phyloP scores from a whole-genome alignment of 2,113 vertebrate genomes.

The Ranitomeya variabilis region DNA sequence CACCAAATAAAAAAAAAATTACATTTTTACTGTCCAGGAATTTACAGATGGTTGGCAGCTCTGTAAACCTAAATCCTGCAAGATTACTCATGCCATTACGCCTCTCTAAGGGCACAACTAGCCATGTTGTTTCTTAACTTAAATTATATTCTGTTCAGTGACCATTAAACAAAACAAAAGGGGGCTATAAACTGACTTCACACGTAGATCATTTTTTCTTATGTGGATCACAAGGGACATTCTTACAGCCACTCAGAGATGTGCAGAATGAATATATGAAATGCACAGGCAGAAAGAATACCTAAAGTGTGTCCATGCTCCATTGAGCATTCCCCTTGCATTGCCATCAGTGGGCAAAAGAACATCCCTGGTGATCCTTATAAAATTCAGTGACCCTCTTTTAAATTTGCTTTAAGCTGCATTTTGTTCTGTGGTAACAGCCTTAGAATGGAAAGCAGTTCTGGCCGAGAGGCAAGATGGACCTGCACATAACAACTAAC shows the following conservation, averaged over 20 bases:
- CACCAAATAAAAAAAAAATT: background rate
- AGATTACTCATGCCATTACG: background rate
- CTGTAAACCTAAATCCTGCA: background rate
- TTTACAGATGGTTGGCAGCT: background rate
- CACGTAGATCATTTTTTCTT: background rate
- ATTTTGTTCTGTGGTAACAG: background rate
- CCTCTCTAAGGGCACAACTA: background rate
- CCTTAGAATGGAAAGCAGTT: background rate
- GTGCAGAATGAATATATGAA: background rate
- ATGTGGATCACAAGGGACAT: background rate
- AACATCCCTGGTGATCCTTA: background rate
- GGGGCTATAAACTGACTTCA: background rate
- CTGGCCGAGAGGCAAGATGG: background rate
- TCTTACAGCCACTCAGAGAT: background rate
- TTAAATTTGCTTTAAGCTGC: background rate
- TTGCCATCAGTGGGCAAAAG: background rate
- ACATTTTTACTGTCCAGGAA: too few relatives aligned
- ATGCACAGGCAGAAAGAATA: background rate
- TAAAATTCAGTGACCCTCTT: constrained; percentile 11
- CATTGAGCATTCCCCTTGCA: constrained; percentile 2
- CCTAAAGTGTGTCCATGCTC: background rate
- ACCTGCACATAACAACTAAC: background rate
- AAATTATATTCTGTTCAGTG: background rate
- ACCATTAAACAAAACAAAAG: constrained; percentile 1
- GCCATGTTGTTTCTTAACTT: background rate